Evolutionary conservation across 2,113 vertebrate genomes (phyloP), one percentile per base, ranked within the genome.

Genomic region (Glaucomys volans): DNA sequence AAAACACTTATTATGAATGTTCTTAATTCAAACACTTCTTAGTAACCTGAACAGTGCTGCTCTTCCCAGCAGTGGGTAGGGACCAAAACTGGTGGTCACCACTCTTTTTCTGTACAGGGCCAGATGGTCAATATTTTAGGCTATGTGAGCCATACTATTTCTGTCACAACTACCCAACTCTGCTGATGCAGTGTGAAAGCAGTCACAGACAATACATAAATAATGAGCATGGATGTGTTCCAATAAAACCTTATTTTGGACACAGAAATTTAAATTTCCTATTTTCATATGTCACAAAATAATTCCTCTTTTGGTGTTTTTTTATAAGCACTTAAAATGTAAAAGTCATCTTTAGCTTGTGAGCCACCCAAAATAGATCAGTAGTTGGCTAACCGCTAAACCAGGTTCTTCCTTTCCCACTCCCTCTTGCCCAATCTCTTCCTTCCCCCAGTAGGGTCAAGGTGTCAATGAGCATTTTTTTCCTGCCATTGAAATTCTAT

Each of bases 201-300:
- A 18, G 83, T 50, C 75, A 95, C 28, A 91, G 87, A 83, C 47
- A 86, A 93, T n/a, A 94, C 67, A 62, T 67, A 93, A 95, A 75
- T 90, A 90, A 96, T 86, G 14, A 87, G 35, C 16, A 30, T 52
- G 64, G 32, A 83, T 59, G 16, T 92, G 24, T 75, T 92, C 74
- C 69, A 95, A 90, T 94, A 95, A 82, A 97, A 94, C n/a, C 91
- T 91, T 92, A 82, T 86, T 72, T 91, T 94, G 67, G 67, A 85
- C 18, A 67, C 6, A 75, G 26, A 82, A 93, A 95, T 94, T 95
- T 95, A 50, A 84, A 90, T 94, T 92, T 90, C 64, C 35, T 83
- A 69, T 95, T 88, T 88, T 95, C 57, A 66, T 37, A 94, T 83
- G 47, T 66, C 67, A 87, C n/a, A 85, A 94, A 90, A 54, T 82